Evolutionary conservation across 92 coral and sea anemone genomes (phyloP).

Genomic region (Actinostola sp.): DNA sequence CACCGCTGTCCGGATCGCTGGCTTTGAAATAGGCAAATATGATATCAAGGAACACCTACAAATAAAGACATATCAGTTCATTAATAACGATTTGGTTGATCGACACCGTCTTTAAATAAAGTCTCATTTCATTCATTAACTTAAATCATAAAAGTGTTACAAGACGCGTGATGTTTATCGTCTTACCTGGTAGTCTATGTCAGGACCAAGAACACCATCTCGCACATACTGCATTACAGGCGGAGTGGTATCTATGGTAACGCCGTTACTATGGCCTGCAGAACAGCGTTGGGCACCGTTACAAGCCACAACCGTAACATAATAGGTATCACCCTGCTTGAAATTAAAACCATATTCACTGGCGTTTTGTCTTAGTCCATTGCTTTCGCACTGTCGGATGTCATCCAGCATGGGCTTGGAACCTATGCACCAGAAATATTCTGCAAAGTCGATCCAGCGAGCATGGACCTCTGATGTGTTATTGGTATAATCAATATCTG

Average conservation of each 20-base stretch:
- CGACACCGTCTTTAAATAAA: too few species aligned
- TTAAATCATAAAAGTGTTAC: conserved; percentile 58
- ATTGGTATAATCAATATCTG: conserved; percentile 92
- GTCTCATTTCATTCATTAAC: too few species aligned
- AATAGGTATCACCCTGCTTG: conserved; percentile 74
- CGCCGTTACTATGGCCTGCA: conserved; percentile 88
- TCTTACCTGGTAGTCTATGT: conserved; percentile 92
- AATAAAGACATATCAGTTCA: not conserved
- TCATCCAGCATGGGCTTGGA: conserved; percentile 78
- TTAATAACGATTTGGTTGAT: too few species aligned
- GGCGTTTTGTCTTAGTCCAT: conserved; percentile 76
- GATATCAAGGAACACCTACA: conserved; percentile 75
- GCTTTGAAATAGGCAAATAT: conserved; percentile 87
- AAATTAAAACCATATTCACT: conserved; percentile 78
- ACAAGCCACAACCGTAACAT: conserved; percentile 89
- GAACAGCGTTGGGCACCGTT: conserved; percentile 92
- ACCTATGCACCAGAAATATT: conserved; percentile 92
- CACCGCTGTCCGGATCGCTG: conserved; percentile 84
- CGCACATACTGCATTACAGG: conserved; percentile 87
- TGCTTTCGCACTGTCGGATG: conserved; percentile 85
- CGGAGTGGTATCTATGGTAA: conserved; percentile 87
- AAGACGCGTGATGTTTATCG: conserved; percentile 58
- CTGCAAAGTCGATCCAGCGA: conserved; percentile 90
- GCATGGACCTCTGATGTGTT: conserved; percentile 84
- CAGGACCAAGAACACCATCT: conserved; percentile 96